Conservation (phyloP, 2,888 invertebrate species). For the Darwinula stevensoni region DNA sequence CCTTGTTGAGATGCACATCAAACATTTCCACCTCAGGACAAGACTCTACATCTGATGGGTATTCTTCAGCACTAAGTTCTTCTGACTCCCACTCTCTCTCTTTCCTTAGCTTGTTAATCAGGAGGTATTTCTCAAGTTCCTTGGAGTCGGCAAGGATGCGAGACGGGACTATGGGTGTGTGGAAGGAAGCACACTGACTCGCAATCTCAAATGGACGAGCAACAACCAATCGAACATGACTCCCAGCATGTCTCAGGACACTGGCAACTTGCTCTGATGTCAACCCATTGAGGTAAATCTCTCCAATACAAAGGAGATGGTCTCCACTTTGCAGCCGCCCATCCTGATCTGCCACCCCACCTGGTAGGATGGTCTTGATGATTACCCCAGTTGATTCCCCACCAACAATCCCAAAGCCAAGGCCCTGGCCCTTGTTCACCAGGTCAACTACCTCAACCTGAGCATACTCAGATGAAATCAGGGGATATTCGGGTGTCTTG, state of each 20-base stretch:
- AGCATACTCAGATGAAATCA: conserved; percentile 98
- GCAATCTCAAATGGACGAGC: conserved; percentile 70
- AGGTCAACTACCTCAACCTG: conserved; percentile 95
- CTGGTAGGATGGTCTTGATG: conserved; percentile 89
- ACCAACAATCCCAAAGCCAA: conserved; percentile 96
- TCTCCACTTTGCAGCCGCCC: conserved; percentile 84
- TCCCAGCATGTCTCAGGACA: conserved; percentile 76
- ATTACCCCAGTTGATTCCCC: conserved; percentile 60
- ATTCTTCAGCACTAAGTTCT: too few relatives aligned
- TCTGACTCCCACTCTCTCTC: not conserved
- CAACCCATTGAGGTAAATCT: conserved; percentile 81
- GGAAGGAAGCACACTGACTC: conserved; percentile 29
- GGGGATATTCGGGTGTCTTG: too few relatives aligned
- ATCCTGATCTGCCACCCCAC: conserved; percentile 94
- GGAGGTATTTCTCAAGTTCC: conserved; percentile 53
- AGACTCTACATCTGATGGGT: too few relatives aligned
- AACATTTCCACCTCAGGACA: conserved; percentile 85
- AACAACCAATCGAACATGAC: conserved; percentile 73
- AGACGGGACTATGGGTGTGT: conserved; percentile 71
- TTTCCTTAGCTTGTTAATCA: too few relatives aligned
- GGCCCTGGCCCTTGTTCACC: conserved; percentile 85
- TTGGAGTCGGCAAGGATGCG: conserved; percentile 56
- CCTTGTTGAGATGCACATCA: conserved; percentile 73
- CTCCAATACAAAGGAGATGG: conserved; percentile 82
- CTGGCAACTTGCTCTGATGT: conserved; percentile 89